Evolutionary conservation across 2,113 vertebrate species (phyloP), one percentile per base, ranked within the genome.

Genomic region (Gallinago paraguaiae): DNA sequence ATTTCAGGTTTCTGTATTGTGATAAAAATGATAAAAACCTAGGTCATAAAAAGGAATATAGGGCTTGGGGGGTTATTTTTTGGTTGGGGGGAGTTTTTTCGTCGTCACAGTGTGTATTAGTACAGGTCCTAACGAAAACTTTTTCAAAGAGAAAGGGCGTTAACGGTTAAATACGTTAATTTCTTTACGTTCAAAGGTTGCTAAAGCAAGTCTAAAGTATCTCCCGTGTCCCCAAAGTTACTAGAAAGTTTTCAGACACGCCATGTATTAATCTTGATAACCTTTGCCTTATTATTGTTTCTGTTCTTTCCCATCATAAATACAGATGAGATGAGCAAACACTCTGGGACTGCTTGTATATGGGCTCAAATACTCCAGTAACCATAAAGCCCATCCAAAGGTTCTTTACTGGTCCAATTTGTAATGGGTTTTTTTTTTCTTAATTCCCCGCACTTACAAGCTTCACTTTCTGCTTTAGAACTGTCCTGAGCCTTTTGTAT

Each of bases 201-300:
- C 54, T 96, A 33, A 76, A 41, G 56, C 86, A 91, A 97, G 50
- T 91, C 72, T 67, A 33, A 80, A 76, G 71, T 77, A 88, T 88
- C 94, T 95, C 94, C 80, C 87, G 27, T 89, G 43, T 84, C 80
- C 90, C 97, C 72, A 79, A 76, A 91, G 61, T 88, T 81, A 88
- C 59, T 14, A 91, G 89, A 83, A 94, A 93, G 75, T 60, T 92
- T 96, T 95, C 82, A 69, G 83, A 96, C 76, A 92, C 67, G 48
- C 83, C 79, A 54, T 96, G 82, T 97, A 86, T 82, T 93, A 86
- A 83, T 77, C 93, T 91, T 77, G 92, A 68, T 43, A 93, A 96
- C n/a, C 82, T 97, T 88, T 98, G 97, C 98, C 98, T 98, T 98
- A 98, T 69, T 95, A 46, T 96, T 48, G 30, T 95, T 96, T 85